Base-by-base conservation (phyloP, 1,140 invertebrate species). In the Bursaphelenchus mucronatus region DNA sequence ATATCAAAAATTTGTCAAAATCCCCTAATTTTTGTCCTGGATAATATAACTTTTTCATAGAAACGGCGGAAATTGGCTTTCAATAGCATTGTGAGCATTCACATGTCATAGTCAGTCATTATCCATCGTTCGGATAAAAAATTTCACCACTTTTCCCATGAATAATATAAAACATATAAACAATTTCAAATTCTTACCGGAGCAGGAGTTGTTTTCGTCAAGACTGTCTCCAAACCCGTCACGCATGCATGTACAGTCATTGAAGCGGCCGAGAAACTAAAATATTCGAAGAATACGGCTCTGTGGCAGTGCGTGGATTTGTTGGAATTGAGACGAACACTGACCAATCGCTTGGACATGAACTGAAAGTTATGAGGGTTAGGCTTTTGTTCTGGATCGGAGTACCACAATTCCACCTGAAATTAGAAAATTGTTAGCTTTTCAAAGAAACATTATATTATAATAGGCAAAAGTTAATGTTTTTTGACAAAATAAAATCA, bases 251-350 rank as follows among this genome's bases (percentile, higher is more conserved):
- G 64, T 46, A 66, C 51, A 7, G 61, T 59, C 5, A 66, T 39
- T 19, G 63, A 67, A 45, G 67, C 64, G 17, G 64, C 64, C 8
- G 61, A 66, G 44, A 66, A 66, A 46, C 13, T 17, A 15, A 68
- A 66, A 39, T 66, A 66, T 54, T 66, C 64, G 46, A 66, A 66
- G 43, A 66, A 66, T 10, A 66, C 45, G 9, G 64, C 63, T 10
- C 64, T 46, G 55, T 67, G 64, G 15, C 41, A 52, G 41, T 66
- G 64, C 11, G 44, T 64, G n/a, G 64, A 68, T 13, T 52, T 30
- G 45, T 66, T 63, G 8, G 64, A 50, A 11, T 47, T 43, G 7
- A 66, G 44, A 15, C 51, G 47, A 47, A 67, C 39, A 30, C 44
- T 47, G 13, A 66, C 66, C 8, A 64, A 44, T 19, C 64, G 15